Conservation (phyloP, 2,797 vertebrate genomes). For the Phalloptychus januarius region DNA sequence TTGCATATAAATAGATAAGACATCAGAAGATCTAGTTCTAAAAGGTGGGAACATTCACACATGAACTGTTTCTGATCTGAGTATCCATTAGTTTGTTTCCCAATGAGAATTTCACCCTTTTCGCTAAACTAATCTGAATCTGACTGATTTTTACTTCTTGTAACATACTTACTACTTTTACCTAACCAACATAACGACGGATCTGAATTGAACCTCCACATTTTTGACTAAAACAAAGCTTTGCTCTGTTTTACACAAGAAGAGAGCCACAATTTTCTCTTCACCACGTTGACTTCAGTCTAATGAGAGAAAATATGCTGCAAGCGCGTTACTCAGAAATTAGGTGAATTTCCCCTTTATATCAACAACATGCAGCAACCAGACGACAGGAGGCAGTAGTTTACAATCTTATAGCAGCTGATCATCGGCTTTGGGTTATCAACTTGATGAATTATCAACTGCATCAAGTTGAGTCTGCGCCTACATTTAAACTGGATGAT, state of each 20-base stretch:
- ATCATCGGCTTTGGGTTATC: no score
- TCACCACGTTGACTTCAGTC: neutral
- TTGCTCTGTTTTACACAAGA: neutral
- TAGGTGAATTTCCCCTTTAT: constrained; percentile 30
- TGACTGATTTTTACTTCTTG: neutral
- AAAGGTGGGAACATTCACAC: neutral
- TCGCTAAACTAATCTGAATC: neutral
- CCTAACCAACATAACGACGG: neutral
- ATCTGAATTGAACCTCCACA: neutral
- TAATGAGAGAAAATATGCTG: neutral
- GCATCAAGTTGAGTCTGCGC: constrained; percentile 1
- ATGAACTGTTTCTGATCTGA: neutral
- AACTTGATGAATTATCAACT: no score
- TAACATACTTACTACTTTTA: neutral
- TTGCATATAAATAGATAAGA: neutral
- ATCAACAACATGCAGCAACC: neutral
- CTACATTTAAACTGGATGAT: neutral
- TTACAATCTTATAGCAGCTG: constrained; percentile 28
- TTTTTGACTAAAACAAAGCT: neutral
- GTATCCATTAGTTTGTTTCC: neutral
- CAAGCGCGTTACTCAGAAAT: neutral
- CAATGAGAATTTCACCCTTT: neutral
- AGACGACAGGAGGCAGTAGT: constrained; percentile 65
- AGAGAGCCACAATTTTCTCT: neutral
- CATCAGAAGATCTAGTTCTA: neutral